A percentile compares a stretch with the other conserved stretches of the same genome.
Conservation (phyloP, 1,140 invertebrate genomes). For the Bombus affinis region DNA sequence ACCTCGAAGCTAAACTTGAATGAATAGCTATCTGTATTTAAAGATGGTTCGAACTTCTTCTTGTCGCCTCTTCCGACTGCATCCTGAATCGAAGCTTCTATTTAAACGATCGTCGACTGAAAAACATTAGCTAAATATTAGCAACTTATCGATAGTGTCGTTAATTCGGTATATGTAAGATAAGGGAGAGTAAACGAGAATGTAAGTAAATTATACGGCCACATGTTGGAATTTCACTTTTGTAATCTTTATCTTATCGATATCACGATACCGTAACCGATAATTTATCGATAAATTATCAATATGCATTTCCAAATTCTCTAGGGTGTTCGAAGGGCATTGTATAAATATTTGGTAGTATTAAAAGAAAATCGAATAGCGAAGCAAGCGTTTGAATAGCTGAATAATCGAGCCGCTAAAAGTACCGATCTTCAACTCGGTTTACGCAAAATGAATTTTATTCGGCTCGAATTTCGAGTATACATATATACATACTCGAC, state of each 20-base stretch:
- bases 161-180: not conserved
- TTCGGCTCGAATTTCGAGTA: not conserved
- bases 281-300: not conserved
- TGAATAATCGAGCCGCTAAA: not conserved
- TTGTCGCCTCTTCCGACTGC: not conserved
- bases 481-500: not conserved
- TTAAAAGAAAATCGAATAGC: not conserved
- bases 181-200: not conserved
- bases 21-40: conserved; percentile 42
- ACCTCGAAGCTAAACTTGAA: conserved; percentile 43
- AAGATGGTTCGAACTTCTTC: not conserved
- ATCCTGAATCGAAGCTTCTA: not conserved
- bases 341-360: no score
- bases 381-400: not conserved
- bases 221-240: not conserved
- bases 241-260: not conserved
- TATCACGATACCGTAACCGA: not conserved
- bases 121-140: not conserved
- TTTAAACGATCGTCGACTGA: not conserved
- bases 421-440: not conserved
- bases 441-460: conserved; percentile 6
- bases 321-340: no score
- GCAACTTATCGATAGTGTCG: not conserved
- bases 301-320: no score
- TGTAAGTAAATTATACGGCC: not conserved